Base-by-base conservation (phyloP, 2,797 vertebrate genomes). In the Pipistrellus pygmaeus region DNA sequence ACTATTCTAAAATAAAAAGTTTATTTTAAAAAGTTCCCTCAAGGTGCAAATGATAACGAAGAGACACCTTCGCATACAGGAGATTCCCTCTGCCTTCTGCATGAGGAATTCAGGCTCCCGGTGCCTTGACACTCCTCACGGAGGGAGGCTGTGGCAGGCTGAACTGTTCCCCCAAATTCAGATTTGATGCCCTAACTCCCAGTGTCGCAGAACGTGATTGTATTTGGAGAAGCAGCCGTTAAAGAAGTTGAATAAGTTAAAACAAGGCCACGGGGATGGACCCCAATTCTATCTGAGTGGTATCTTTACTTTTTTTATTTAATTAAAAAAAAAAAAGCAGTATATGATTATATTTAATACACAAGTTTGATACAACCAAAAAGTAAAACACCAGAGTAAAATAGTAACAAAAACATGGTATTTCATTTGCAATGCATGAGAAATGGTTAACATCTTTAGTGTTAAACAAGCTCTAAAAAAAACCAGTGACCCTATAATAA, bases 1-100 rank as follows among this genome's bases (percentile, higher is more conserved):
- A 68, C 0, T 51, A 94, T 41, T 68, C 18, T 82, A 85, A 94
- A 95, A 81, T 15, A 30, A 83, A 57, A 82, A 76, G 25, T 21
- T 82, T 35, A 46, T 32, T 76, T 71, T 38, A 13, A 35, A 20
- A 38, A 87, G 69, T 14, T 92, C 38, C 86, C 23, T 20, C n/a
- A 78, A 93, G 64, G n/a, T 30, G 81, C 57, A 88, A 91, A 62
- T 4, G 25, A 55, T 48, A 85, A 84, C 32, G 2, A 41, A 93
- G 23, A 53, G 25, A 30, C 2, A 0, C 14, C 25, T 8, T 91
- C 57, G 27, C 17, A 64, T 2, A 32, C 2, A 53, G 0, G 18
- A 87, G 44, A 84, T 48, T 6, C 9, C 71, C 38, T 25, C 15
- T 73, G 55, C 38, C 51, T 77, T 85, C 75, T 46, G 1, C 46